phyloP scores from a whole-genome alignment of 2,888 invertebrate genomes.

The Clunio marinus region DNA sequence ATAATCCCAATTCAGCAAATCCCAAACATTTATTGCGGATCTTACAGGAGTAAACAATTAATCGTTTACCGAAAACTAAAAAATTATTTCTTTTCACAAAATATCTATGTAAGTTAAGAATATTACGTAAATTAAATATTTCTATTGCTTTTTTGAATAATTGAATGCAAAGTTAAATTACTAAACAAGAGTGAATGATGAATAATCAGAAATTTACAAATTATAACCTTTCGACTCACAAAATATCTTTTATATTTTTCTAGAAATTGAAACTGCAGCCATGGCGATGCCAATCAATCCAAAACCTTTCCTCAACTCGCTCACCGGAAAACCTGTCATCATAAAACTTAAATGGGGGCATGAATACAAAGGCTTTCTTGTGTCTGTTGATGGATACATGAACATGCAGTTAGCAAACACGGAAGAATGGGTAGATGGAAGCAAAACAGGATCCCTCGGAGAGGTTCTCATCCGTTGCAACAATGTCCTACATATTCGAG shows the following conservation, averaged over 20 bases:
- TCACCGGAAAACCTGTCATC: slow-evolving; percentile 96
- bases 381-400: slow-evolving; percentile 99
- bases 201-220: no score
- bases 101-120: no score
- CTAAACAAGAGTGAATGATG: no score
- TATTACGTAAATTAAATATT: no score
- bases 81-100: no score
- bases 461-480: slow-evolving; percentile 97
- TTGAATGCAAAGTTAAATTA: no score
- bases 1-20: no score
- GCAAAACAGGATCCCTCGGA: slow-evolving; percentile 82
- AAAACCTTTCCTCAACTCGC: slow-evolving; percentile 96
- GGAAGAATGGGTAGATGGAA: slow-evolving; percentile 94
- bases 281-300: slow-evolving; percentile 97
- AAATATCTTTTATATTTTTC: neutral
- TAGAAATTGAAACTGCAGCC: slow-evolving; percentile 24
- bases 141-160: no score
- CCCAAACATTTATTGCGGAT: no score
- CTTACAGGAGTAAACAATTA: no score
- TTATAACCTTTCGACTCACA: neutral
- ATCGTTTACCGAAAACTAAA: no score
- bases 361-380: slow-evolving; percentile 97
- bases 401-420: slow-evolving; percentile 96
- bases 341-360: slow-evolving; percentile 99
- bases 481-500: slow-evolving; percentile 91